Evolutionary conservation across 23 tunicate species (phyloP), one percentile per base, ranked within the genome.

Genomic region (Aplidium turbinatum): DNA sequence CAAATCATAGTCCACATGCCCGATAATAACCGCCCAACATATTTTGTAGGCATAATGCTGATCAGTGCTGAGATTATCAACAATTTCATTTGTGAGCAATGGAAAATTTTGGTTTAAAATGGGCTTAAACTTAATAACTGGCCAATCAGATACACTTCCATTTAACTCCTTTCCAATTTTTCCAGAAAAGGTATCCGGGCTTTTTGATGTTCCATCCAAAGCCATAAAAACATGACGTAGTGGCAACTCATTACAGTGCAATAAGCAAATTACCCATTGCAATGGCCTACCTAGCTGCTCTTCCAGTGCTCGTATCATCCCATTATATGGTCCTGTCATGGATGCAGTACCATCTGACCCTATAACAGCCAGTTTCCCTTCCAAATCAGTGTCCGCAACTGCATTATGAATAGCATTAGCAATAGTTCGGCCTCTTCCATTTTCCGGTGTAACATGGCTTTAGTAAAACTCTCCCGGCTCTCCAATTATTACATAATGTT

Each of bases 41-140:
- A 68, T 68, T 38, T 35, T 39, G 47, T 68, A 71, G 32, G 77
- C 77, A 25, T 71, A 71, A 32, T 71, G 27, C 50, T 71, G 77
- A 6, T 71, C 77, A 19, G 33, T 20, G 33, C 64, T 71, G 4
- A 71, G 28, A 29, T 71, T 63, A 32, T 50, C 77, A 3, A 23
- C 63, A n/a, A 50, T 35, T 20, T 18, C 13, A 32, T 24, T 18
- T 21, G 77, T 33, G 3, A 71, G 4, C 6, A 21, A 4, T 2
- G 63, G 77, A 22, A 47, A 71, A 7, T 71, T 26, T 22, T 31
- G 21, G 50, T 71, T 71, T 22, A 63, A 33, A 4, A 71, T 45
- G 64, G 20, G n/a, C 22, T 50, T 34, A 48, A 71, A 71, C 13
- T 26, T 27, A 3, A 28, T 28, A 16, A 71, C 64, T 42, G 31